Conservation (phyloP, 2,797 vertebrate species). For the Hypotaenidia okinawae region DNA sequence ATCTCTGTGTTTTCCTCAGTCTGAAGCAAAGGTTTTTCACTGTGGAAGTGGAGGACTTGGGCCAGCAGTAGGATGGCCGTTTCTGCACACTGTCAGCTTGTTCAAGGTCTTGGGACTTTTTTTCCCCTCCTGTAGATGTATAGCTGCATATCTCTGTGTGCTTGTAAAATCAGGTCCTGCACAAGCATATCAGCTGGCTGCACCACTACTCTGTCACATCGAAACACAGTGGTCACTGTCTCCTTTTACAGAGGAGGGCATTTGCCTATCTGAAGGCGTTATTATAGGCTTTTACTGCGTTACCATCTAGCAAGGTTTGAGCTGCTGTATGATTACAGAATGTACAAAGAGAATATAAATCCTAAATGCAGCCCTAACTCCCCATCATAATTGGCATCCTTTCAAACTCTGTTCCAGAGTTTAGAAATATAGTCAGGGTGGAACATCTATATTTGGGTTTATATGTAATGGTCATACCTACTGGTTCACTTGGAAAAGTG, state of each 20-base stretch:
- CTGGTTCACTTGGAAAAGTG: neutral
- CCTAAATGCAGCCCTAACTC: neutral
- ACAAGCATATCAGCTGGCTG: neutral
- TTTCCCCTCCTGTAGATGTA: neutral
- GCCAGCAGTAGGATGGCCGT: neutral
- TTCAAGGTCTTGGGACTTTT: neutral
- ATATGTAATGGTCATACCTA: slow-evolving; percentile 26
- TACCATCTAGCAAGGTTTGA: neutral
- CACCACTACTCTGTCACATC: neutral
- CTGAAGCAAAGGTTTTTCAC: neutral
- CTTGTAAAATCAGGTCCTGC: neutral
- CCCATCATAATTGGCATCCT: neutral
- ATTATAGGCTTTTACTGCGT: neutral
- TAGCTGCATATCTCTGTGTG: neutral
- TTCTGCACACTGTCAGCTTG: neutral
- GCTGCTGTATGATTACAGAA: neutral
- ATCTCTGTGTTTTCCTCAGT: neutral
- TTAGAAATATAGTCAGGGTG: neutral
- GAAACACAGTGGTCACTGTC: neutral
- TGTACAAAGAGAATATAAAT: neutral
- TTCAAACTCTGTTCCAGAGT: slow-evolving; percentile 24
- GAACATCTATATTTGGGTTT: slow-evolving; percentile 56
- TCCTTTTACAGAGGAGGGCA: neutral
- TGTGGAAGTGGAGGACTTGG: neutral
- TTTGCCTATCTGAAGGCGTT: neutral